Conservation (phyloP, 2,113 vertebrate genomes). For the Aleadryas rufinucha region DNA sequence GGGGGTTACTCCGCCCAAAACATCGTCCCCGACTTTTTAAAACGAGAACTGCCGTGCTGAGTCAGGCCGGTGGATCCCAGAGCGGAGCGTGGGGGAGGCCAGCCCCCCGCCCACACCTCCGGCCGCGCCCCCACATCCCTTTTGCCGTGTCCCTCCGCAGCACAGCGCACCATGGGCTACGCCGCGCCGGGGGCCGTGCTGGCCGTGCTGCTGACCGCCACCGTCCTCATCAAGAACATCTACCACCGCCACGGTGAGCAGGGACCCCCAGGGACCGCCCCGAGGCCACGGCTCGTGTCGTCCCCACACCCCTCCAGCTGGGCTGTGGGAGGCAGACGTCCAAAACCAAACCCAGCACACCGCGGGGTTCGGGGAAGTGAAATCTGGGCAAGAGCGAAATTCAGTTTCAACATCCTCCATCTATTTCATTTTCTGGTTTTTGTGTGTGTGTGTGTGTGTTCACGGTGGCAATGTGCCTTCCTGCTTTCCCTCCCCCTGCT, state of each 20-base stretch:
- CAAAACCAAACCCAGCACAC: background rate
- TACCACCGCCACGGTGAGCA: slow-evolving; percentile 24
- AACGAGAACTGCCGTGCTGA: background rate
- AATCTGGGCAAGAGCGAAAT: background rate
- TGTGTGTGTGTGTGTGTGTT: fast-evolving
- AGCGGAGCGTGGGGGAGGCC: background rate
- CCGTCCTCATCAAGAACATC: slow-evolving; percentile 10
- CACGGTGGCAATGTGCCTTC: fast-evolving
- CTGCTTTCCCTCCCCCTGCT: background rate
- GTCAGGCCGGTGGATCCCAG: background rate
- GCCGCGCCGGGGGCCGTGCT: background rate
- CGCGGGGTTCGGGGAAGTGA: background rate
- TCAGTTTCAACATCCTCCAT: fast-evolving
- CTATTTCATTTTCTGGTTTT: background rate
- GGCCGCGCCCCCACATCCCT: fast-evolving
- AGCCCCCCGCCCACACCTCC: fast-evolving
- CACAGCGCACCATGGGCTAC: background rate
- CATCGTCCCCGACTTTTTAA: fast-evolving
- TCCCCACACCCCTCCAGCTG: fast-evolving
- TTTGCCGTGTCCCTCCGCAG: background rate
- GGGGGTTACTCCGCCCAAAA: background rate
- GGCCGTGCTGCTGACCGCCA: background rate
- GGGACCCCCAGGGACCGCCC: fast-evolving
- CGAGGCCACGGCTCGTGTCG: fast-evolving
- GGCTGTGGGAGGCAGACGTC: fast-evolving